Evolutionary conservation across 2,888 invertebrate genomes (phyloP).

Genomic region (Lydus trimaculatus): DNA sequence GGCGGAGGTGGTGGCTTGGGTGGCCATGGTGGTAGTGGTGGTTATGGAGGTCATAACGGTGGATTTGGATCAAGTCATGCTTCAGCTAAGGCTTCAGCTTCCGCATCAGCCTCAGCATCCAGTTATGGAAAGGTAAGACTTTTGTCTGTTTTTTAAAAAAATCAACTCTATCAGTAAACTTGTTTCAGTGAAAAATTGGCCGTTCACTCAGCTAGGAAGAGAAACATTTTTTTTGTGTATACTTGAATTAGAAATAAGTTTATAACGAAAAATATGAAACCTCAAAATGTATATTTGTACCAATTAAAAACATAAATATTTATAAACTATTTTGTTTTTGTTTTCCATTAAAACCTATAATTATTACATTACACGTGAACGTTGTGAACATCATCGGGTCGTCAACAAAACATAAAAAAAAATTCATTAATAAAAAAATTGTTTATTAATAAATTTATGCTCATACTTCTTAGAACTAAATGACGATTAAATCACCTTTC

Average conservation of each 20-base stretch:
- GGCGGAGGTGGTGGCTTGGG: neutral
- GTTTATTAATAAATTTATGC: neutral
- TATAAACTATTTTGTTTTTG: neutral
- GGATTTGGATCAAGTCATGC: conserved; percentile 24
- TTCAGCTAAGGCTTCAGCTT: conserved; percentile 23
- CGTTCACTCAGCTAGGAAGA: neutral
- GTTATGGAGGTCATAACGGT: conserved; percentile 5
- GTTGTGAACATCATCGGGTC: too few species aligned
- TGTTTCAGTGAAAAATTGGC: conserved; percentile 5
- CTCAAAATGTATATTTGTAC: neutral
- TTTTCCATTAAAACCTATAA: neutral
- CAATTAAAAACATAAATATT: conserved; percentile 15
- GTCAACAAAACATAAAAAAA: neutral
- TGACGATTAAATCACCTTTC: neutral
- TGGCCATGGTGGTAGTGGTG: conserved; percentile 3
- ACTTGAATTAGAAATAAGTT: neutral
- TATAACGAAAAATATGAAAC: neutral
- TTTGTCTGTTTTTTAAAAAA: neutral
- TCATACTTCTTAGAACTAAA: neutral
- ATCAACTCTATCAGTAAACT: neutral
- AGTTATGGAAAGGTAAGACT: conserved; percentile 16
- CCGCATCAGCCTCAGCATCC: conserved; percentile 12
- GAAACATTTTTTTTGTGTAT: neutral
- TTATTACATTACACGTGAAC: neutral
- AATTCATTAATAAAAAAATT: neutral